Conservation (phyloP, 2,888 invertebrate species). For the Cartodere bifasciata region DNA sequence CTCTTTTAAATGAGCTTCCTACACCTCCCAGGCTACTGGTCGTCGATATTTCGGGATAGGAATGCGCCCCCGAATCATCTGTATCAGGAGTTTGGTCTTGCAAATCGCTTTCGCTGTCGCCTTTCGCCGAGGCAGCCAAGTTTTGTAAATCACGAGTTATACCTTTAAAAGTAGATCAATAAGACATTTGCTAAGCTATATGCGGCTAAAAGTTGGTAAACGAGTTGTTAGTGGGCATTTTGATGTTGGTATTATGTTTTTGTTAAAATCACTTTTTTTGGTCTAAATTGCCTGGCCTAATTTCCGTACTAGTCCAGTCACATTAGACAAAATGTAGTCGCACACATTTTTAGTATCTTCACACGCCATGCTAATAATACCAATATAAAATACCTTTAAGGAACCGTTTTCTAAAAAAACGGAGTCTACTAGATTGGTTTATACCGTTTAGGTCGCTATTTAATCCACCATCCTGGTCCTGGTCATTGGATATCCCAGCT, state of each 20-base stretch:
- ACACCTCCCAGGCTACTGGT: slow-evolving; percentile 35
- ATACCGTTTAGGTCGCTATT: slow-evolving; percentile 40
- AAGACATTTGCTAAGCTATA: too few species aligned
- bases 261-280: too few species aligned
- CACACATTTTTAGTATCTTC: too few species aligned
- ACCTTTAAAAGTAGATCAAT: too few species aligned
- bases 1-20: slow-evolving; percentile 43
- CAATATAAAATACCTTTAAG: slow-evolving; percentile 31
- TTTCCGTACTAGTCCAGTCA: too few species aligned
- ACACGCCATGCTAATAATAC: slow-evolving; percentile 18
- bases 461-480: slow-evolving; percentile 44
- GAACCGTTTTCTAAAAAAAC: too few species aligned
- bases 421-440: too few species aligned
- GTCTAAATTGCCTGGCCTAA: too few species aligned
- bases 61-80: slow-evolving; percentile 51
- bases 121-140: slow-evolving; percentile 37
- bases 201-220: slow-evolving; percentile 18
- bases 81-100: slow-evolving; percentile 62
- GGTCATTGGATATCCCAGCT: slow-evolving; percentile 39
- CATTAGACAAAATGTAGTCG: too few species aligned
- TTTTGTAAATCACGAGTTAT: slow-evolving; percentile 37
- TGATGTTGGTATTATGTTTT: too few species aligned
- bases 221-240: too few species aligned
- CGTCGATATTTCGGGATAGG: slow-evolving; percentile 36
- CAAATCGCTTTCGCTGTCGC: slow-evolving; percentile 56